phyloP scores from a whole-genome alignment of 1,140 invertebrate genomes.

The Tetramorium parvispinum region DNA sequence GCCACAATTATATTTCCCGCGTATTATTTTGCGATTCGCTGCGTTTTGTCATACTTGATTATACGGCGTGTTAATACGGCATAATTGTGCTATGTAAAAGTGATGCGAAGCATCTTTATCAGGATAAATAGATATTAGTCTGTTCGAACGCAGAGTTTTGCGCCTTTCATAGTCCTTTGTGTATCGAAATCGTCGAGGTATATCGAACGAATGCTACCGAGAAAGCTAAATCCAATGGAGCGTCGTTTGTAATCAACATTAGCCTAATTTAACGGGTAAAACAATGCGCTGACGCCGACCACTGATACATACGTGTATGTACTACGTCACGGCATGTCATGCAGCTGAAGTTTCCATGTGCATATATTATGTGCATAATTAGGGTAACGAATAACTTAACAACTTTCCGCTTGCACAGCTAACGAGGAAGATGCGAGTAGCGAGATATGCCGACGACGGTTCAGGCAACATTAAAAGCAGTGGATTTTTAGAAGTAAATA shows the following conservation, averaged over 20 bases:
- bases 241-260: conserved; percentile 31
- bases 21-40: neutral
- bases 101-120: neutral
- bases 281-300: conserved; percentile 47
- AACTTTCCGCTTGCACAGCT: conserved; percentile 60
- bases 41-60: neutral
- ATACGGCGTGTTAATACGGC: neutral
- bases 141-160: neutral
- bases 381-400: conserved; percentile 70
- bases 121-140: neutral
- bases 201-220: neutral
- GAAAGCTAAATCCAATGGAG: conserved; percentile 27
- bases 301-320: neutral
- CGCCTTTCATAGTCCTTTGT: neutral
- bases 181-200: conserved; percentile 17
- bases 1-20: neutral
- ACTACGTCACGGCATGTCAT: neutral
- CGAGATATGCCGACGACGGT: conserved; percentile 28
- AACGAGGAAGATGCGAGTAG: conserved; percentile 51
- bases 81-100: neutral
- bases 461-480: conserved; percentile 10
- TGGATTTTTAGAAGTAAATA: conserved; percentile 46
- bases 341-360: neutral
- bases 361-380: conserved; percentile 72
- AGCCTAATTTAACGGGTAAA: conserved; percentile 38